Evolutionary conservation across 2,888 invertebrate species (phyloP).

Genomic region (Standfussiana lucernea): DNA sequence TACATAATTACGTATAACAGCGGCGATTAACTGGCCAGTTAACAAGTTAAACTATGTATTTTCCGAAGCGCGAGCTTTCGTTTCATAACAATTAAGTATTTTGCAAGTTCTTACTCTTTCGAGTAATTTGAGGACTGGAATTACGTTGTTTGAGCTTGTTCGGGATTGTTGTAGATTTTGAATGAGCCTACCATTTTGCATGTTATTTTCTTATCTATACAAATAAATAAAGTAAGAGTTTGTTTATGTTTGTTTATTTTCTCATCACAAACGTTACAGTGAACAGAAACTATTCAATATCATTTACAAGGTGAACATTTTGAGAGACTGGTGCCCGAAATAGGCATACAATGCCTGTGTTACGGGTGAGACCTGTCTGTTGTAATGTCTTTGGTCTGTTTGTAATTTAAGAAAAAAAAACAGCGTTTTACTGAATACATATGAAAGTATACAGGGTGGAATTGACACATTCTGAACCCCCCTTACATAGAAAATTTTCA

Average conservation of each 20-base stretch:
- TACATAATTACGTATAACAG: slow-evolving; percentile 66
- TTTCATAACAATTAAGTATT: slow-evolving; percentile 62
- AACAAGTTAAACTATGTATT: slow-evolving; percentile 64
- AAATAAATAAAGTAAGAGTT: not conserved
- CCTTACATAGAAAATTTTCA: too few species aligned
- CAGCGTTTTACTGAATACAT: too few species aligned
- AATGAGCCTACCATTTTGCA: not conserved
- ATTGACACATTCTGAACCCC: too few species aligned
- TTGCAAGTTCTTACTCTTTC: slow-evolving; percentile 46
- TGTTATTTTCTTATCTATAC: not conserved
- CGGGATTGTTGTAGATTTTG: slow-evolving; percentile 15
- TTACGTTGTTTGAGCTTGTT: slow-evolving; percentile 37
- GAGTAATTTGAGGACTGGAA: slow-evolving; percentile 48
- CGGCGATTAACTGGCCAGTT: slow-evolving; percentile 58
- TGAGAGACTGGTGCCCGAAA: too few species aligned
- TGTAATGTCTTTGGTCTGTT: too few species aligned
- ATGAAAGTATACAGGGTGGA: too few species aligned
- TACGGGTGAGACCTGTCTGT: too few species aligned
- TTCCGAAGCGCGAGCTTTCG: slow-evolving; percentile 52
- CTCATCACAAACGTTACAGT: too few species aligned
- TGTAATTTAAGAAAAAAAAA: too few species aligned
- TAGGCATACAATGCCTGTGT: too few species aligned
- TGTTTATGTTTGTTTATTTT: not conserved
- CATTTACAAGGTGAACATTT: too few species aligned
- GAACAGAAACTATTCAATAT: too few species aligned